phyloP scores from a whole-genome alignment of 1,140 invertebrate genomes.

The Drosophila elegans region DNA sequence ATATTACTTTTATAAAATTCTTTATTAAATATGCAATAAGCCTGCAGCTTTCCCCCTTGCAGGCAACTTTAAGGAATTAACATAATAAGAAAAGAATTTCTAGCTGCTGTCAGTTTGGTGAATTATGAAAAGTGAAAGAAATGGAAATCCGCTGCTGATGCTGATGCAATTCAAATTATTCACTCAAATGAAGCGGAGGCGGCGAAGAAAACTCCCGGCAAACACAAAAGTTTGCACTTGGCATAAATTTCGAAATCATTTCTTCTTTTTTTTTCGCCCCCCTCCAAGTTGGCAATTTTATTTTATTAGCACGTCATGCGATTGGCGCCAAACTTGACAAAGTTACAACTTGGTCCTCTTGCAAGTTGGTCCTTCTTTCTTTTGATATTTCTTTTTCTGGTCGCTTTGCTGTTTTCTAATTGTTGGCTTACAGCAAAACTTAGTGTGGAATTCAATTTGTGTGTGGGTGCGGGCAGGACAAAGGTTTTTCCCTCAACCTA shows the following conservation, averaged over 20 bases:
- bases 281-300: conserved; percentile 53
- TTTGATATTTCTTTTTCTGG: conserved; percentile 46
- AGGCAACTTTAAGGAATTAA: conserved; percentile 67
- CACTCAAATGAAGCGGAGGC: conserved; percentile 76
- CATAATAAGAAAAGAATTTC: conserved; percentile 63
- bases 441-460: conserved; percentile 81
- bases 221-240: conserved; percentile 81
- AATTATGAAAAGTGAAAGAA: conserved; percentile 60
- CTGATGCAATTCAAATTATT: conserved; percentile 82
- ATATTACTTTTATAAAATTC: conserved; percentile 6
- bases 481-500: conserved; percentile 2
- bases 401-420: conserved; percentile 81
- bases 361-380: conserved; percentile 43
- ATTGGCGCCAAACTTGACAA: conserved; percentile 82
- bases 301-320: conserved; percentile 82
- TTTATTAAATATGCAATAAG: conserved; percentile 64
- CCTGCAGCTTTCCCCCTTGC: not conserved
- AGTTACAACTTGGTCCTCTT: conserved; percentile 72
- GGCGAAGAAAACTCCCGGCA: conserved; percentile 28
- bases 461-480: conserved; percentile 26
- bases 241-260: conserved; percentile 66
- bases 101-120: conserved; percentile 57
- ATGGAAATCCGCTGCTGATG: conserved; percentile 53
- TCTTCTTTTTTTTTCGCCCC: conserved; percentile 1
- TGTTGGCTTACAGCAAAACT: conserved; percentile 79